A percentile compares a stretch with the other conserved stretches of the same genome.
These are phyloP conservation scores for Dendropsophus ebraccatus DNA, from an alignment of 2,113 vertebrate species.

Conservation along the genomic window DNA sequence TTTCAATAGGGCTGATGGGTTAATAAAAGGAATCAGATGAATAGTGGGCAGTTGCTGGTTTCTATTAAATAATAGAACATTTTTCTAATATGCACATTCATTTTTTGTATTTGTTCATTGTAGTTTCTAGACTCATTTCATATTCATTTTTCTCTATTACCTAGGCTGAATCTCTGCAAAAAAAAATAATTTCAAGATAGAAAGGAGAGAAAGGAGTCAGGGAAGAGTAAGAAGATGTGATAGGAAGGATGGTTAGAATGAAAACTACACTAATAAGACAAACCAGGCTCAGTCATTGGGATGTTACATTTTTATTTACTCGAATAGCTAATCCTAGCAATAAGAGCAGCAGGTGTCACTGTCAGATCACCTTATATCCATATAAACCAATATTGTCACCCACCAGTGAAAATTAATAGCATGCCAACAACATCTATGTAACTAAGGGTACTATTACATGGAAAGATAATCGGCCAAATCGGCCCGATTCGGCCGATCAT, in stretches of 20 bases:
- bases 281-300: background rate
- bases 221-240: background rate
- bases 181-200: background rate
- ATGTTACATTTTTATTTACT: background rate
- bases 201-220: background rate
- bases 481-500: too few species aligned
- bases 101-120: constrained; percentile 26
- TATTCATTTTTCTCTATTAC: constrained; percentile 42
- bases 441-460: too few species aligned
- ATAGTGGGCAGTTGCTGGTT: constrained; percentile 3
- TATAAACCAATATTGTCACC: background rate
- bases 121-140: background rate
- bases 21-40: constrained; percentile 67
- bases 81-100: constrained; percentile 23
- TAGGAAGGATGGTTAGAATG: background rate
- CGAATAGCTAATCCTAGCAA: background rate
- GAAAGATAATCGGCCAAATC: too few species aligned
- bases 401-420: too few species aligned
- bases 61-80: background rate
- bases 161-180: background rate
- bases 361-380: background rate
- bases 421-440: too few species aligned
- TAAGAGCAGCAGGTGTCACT: background rate
- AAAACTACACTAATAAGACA: background rate
- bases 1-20: constrained; percentile 68